Conservation (phyloP, 2,797 vertebrate genomes). For the Furcifer pardalis region DNA sequence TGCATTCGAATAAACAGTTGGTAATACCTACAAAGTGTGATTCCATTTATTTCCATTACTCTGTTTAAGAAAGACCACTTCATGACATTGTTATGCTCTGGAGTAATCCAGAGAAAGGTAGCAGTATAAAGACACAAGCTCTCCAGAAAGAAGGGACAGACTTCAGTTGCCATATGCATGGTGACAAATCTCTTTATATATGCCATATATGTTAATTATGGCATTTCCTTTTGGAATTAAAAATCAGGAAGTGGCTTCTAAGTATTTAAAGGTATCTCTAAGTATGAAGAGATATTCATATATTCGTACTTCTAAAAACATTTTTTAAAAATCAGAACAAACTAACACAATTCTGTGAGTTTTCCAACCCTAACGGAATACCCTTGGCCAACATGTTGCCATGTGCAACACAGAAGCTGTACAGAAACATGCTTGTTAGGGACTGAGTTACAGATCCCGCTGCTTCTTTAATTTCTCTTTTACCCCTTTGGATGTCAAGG, state of each 20-base stretch:
- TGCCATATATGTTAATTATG: not conserved
- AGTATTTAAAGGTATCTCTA: not conserved
- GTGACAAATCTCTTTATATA: not conserved
- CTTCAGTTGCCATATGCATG: not conserved
- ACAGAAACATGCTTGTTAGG: no score
- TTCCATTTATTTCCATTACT: not conserved
- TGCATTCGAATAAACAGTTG: slow-evolving; percentile 4
- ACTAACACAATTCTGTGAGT: not conserved
- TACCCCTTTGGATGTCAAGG: no score
- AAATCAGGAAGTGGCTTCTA: not conserved
- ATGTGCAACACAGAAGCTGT: no score
- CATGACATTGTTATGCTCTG: not conserved
- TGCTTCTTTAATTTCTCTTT: no score
- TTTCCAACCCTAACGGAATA: not conserved
- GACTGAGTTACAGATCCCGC: no score
- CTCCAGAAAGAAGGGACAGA: not conserved
- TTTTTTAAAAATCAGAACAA: not conserved
- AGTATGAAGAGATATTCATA: not conserved
- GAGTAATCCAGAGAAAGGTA: not conserved
- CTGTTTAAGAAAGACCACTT: not conserved
- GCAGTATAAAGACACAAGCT: no score
- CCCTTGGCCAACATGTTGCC: no score
- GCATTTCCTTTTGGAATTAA: not conserved
- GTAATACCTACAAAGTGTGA: not conserved
- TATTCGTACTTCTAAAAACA: no score